Conservation (phyloP, 2,888 invertebrate species). For the Campaea margaritaria region DNA sequence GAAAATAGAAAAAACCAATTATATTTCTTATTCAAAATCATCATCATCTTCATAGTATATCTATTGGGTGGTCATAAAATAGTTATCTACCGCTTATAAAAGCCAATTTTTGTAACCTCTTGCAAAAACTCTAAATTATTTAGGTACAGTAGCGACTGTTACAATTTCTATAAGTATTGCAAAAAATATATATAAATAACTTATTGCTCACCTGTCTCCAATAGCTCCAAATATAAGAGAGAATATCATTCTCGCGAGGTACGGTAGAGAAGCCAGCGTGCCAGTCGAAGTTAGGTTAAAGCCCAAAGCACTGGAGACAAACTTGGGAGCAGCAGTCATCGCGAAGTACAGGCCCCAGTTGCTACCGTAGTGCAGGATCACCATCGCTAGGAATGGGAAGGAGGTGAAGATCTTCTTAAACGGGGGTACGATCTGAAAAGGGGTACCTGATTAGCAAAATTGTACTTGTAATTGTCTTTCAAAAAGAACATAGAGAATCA, state of each 20-base stretch:
- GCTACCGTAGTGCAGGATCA: slow-evolving; percentile 89
- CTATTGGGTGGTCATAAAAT: too few relatives aligned
- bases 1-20: slow-evolving; percentile 22
- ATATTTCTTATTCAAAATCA: neutral
- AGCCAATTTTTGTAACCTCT: too few relatives aligned
- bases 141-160: too few relatives aligned
- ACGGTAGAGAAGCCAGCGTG: slow-evolving; percentile 88
- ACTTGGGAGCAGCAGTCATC: slow-evolving; percentile 91
- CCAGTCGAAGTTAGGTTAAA: slow-evolving; percentile 90
- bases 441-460: neutral
- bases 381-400: slow-evolving; percentile 88
- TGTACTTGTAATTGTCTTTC: neutral
- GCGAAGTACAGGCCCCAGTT: slow-evolving; percentile 91
- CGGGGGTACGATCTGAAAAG: slow-evolving; percentile 86
- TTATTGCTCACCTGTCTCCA: slow-evolving; percentile 83
- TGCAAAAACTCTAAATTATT: too few relatives aligned
- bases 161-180: too few relatives aligned
- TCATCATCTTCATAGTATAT: too few relatives aligned
- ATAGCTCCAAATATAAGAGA: slow-evolving; percentile 90
- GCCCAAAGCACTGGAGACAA: slow-evolving; percentile 89
- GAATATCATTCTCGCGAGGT: slow-evolving; percentile 88
- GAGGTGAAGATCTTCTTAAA: slow-evolving; percentile 87
- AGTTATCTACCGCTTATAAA: too few relatives aligned
- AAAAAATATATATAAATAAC: neutral
- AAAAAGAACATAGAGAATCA: too few relatives aligned